Evolutionary conservation across 2,888 invertebrate genomes (phyloP), one percentile per base, ranked within the genome.

Genomic region (Steinernema scapterisci): DNA sequence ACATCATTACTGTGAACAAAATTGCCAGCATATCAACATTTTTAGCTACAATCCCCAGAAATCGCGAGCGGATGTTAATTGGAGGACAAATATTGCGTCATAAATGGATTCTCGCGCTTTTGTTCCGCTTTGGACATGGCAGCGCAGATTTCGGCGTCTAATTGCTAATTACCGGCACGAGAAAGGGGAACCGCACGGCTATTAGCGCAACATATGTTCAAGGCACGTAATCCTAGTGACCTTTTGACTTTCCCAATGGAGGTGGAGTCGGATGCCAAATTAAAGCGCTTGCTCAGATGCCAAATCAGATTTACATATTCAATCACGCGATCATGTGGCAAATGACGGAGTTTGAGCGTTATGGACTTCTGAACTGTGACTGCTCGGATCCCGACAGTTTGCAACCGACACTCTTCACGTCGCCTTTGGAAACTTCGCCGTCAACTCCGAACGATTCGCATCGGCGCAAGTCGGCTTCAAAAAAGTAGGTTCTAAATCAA

Each of bases 231-330:
- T 63, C 63, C 63, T 7, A 27, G 38, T 63, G 63, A 63, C 63
- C 63, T 63, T 63, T 63, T 63, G 63, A 38, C 63, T 63, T 63
- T 31, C 38, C 5, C 38, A 63, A 27, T 3, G 63, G 63, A 63
- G 63, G 63, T 16, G 63, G 27, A 21, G 21, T 11, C 19, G 16
- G 25, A 25, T 21, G 7, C 54, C 1, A 13, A 3, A 6, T 9
- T 38, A 9, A 9, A 38, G n/a, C n/a, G n/a, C n/a, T n/a, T n/a
- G n/a, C n/a, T 11, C 19, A 5, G 25, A 25, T 21, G 7, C 54
- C 1, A 13, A 3, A 6, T 9, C 9, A 9, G 48, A 3, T 19
- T 16, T 48, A 5, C 5, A 7, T 48, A 3, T 9, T 3, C 38
- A 38, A 38, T 38, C 38, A 9, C 9, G 38, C 38, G 38, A 38